Conservation (phyloP, 2,888 invertebrate species). For the Protonemura montana region DNA sequence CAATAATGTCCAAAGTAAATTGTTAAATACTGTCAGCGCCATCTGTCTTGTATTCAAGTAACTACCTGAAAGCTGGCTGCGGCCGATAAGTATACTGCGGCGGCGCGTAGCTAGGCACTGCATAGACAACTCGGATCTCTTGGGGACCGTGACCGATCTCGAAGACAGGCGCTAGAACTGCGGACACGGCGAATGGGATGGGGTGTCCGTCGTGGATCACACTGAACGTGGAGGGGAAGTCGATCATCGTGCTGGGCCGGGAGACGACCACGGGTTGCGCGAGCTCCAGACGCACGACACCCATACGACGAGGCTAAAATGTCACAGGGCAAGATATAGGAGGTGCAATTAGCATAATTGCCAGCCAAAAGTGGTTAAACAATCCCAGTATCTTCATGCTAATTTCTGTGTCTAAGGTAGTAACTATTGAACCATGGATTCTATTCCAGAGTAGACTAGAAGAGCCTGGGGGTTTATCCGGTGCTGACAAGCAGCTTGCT, state of each 20-base stretch:
- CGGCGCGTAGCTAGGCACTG: conserved; percentile 58
- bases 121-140: conserved; percentile 58
- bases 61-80: conserved; percentile 51
- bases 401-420: too few species aligned
- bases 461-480: too few species aligned
- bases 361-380: too few species aligned
- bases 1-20: too few species aligned
- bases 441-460: too few species aligned
- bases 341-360: too few species aligned
- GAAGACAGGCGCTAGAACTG: conserved; percentile 59
- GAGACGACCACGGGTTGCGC: conserved; percentile 58
- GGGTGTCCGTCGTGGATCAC: conserved; percentile 57
- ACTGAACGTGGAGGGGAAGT: conserved; percentile 59
- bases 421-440: too few species aligned
- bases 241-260: conserved; percentile 57
- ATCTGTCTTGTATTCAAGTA: too few species aligned
- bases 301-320: conserved; percentile 57
- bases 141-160: conserved; percentile 55
- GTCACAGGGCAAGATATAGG: background rate
- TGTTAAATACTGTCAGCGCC: too few species aligned
- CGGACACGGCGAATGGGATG: conserved; percentile 59
- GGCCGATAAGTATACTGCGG: conserved; percentile 49
- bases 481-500: too few species aligned
- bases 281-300: conserved; percentile 59
- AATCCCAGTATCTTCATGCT: too few species aligned